Base-by-base conservation (phyloP, 1,140 invertebrate species). In the roundworm (Caenorhabditis elegans) region DNA sequence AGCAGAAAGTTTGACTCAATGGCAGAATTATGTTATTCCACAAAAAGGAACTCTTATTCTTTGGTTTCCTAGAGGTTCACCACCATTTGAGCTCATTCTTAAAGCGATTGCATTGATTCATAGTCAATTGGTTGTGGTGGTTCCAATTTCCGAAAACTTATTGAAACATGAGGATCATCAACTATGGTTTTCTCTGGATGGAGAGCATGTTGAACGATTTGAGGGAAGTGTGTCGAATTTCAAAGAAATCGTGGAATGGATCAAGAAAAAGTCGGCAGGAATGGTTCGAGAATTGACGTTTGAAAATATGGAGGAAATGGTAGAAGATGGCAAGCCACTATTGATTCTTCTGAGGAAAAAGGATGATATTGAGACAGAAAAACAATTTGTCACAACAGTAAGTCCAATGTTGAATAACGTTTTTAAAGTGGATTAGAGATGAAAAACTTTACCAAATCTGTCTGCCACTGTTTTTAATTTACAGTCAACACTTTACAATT, bases 211-310 rank as follows among this genome's bases (percentile, higher is more conserved):
- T 19, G 17, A 70, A 70, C 31, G 19, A 3, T 70, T 39, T 10
- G 22, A 70, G 36, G 60, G 60, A 70, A 22, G 17, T 24, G 26
- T 70, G 13, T 39, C 60, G 3, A 70, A 43, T 24, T 70, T 70
- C 60, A 39, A 70, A 11, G 60, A 70, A 70, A 70, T 70, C n/a
- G n/a, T 22, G 19, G 60, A 70, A 28, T 70, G 60, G 60, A 22
- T 70, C n/a, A 70, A 70, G 11, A 31, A 39, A 24, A 70, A 43
- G 43, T 36, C 34, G 6, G 17, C 11, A 22, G 60, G 34, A 43
- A 70, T 70, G 60, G 60, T 70, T n/a, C 15, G 60, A 70, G 60
- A 70, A 13, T 70, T 70, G 34, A 70, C 60, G n/a, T 70, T 70
- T 22, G 31, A 39, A 8, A 70, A 43, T 43, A 70, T 70, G 60